phyloP scores from a whole-genome alignment of 1,140 invertebrate genomes.

The Apis mellifera region Amel_HAv3.1 CM009933.2:9473001-9473500 shows the following conservation, averaged over 20 bases:
- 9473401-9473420: not conserved
- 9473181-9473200: not conserved
- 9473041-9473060: conserved; percentile 1
- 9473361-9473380: conserved; percentile 9
- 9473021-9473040: not conserved
- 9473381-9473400: not conserved
- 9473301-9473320: not conserved
- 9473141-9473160: not conserved
- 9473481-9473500: conserved; percentile 4
- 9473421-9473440: not conserved
- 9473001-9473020: conserved; percentile 1
- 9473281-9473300: conserved; percentile 10
- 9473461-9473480: conserved; percentile 6
- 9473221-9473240: conserved; percentile 13
- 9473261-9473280: conserved; percentile 24
- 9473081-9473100: not conserved
- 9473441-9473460: not conserved
- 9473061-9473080: conserved; percentile 1
- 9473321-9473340: conserved; percentile 9
- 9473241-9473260: conserved; percentile 42
- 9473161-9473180: not conserved
- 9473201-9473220: conserved; percentile 20
- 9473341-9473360: conserved; percentile 9
- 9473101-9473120: not conserved
- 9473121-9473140: conserved; percentile 10